These are phyloP conservation scores for Silurus meridionalis DNA, from an alignment of 2,113 vertebrate genomes.

Conservation along the genomic window DNA sequence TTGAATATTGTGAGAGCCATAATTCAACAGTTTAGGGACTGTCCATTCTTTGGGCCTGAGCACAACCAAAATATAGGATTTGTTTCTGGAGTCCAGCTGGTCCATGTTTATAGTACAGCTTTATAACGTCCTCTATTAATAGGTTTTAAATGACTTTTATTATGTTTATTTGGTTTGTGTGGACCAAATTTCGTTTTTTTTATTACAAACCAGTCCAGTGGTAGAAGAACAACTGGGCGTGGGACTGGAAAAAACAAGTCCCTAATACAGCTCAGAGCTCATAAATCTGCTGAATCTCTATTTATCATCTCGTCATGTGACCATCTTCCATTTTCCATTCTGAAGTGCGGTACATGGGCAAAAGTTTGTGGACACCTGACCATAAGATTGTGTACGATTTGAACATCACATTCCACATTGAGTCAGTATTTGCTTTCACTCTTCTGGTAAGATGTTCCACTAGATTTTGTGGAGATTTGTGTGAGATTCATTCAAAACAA, in stretches of 20 bases:
- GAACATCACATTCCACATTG: too few species aligned
- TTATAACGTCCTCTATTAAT: background rate
- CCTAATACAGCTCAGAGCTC: background rate
- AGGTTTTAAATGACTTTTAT: background rate
- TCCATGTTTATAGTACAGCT: background rate
- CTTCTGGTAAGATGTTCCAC: too few species aligned
- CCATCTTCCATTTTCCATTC: too few species aligned
- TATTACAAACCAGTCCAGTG: constrained; percentile 8
- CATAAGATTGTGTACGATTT: too few species aligned
- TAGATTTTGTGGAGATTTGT: too few species aligned
- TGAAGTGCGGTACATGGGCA: too few species aligned
- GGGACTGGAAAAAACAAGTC: background rate
- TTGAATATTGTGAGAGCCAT: background rate
- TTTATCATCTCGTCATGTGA: background rate
- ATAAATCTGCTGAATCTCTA: background rate
- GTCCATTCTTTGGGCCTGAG: background rate
- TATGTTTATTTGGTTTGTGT: background rate
- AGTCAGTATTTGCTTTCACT: too few species aligned
- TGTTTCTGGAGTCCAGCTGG: background rate
- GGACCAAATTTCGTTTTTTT: too few species aligned
- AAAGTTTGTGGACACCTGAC: too few species aligned
- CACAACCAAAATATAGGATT: background rate
- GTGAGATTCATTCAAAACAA: too few species aligned
- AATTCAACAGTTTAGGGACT: background rate
- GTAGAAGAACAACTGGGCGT: background rate